phyloP scores from a whole-genome alignment of 2,797 vertebrate genomes.

The Perodicticus potto region DNA sequence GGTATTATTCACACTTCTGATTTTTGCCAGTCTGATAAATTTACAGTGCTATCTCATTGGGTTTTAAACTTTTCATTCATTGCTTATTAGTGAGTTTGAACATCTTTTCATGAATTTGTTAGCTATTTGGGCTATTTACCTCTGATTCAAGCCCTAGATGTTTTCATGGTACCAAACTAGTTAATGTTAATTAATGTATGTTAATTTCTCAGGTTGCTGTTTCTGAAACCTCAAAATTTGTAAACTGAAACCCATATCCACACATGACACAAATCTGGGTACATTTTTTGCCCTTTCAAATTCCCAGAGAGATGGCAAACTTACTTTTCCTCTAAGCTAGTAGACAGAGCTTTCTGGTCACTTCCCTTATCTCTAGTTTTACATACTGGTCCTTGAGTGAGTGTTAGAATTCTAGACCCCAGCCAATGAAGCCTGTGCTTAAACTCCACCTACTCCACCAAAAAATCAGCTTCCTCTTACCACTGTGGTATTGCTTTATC shows the following conservation, averaged over 20 bases:
- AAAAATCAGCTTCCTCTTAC: background rate
- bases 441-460: background rate
- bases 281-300: slow-evolving; percentile 31
- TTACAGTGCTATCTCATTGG: background rate
- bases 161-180: background rate
- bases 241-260: background rate
- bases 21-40: background rate
- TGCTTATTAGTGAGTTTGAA: slow-evolving; percentile 14
- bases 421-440: background rate
- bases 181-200: background rate
- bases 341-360: slow-evolving; percentile 1
- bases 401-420: background rate
- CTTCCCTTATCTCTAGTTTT: slow-evolving; percentile 35
- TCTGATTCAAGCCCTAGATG: background rate
- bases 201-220: background rate
- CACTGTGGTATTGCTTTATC: background rate
- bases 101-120: slow-evolving; percentile 34
- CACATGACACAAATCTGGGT: background rate
- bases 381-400: background rate
- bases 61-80: slow-evolving; percentile 38
- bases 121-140: slow-evolving; percentile 2
- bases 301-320: slow-evolving; percentile 17
- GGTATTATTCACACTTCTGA: background rate
- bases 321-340: background rate
- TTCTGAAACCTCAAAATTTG: slow-evolving; percentile 2